A percentile compares a stretch with the other conserved stretches of the same genome.
These are phyloP conservation scores for Acleris cristana DNA, from an alignment of 2,888 invertebrate species.

Conservation along the genomic window DNA sequence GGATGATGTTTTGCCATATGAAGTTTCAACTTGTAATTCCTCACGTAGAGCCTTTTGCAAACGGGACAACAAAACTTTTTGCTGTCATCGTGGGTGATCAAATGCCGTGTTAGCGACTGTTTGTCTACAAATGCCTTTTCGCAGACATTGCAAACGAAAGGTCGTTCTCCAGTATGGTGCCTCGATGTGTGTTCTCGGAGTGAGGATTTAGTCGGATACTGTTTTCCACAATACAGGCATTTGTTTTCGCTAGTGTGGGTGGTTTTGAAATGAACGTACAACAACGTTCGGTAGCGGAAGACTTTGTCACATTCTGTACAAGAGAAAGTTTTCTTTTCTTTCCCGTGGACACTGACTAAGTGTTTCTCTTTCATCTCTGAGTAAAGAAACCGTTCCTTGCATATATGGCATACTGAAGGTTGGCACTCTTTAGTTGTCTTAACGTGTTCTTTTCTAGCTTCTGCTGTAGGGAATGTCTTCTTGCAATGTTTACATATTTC, in stretches of 20 bases:
- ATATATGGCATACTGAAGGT: slow-evolving; percentile 24
- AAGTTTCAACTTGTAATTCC: slow-evolving; percentile 11
- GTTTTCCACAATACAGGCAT: slow-evolving; percentile 36
- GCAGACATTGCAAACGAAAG: slow-evolving; percentile 30
- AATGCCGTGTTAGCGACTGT: slow-evolving; percentile 13
- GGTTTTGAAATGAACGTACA: slow-evolving; percentile 34
- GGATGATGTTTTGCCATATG: slow-evolving; percentile 29
- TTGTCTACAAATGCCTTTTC: slow-evolving; percentile 18
- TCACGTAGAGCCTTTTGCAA: slow-evolving; percentile 20
- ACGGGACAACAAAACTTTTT: slow-evolving; percentile 12
- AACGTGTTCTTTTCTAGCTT: slow-evolving; percentile 27
- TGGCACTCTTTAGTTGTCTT: slow-evolving; percentile 32
- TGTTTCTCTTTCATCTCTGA: slow-evolving; percentile 28
- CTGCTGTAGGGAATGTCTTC: slow-evolving; percentile 20
- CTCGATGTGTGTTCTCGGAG: slow-evolving; percentile 21
- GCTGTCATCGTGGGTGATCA: slow-evolving; percentile 28
- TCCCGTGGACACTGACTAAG: slow-evolving; percentile 29
- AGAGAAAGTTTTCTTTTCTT: slow-evolving; percentile 22
- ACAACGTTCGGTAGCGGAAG: slow-evolving; percentile 21
- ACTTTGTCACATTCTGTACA: slow-evolving; percentile 37
- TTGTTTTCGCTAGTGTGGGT: slow-evolving; percentile 35
- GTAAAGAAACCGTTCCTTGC: slow-evolving; percentile 29
- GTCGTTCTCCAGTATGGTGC: slow-evolving; percentile 33
- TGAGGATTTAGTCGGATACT: slow-evolving; percentile 13
- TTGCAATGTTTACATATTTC: slow-evolving; percentile 34